Conservation (phyloP, 1,140 invertebrate genomes). For the Drosophila auraria region DNA sequence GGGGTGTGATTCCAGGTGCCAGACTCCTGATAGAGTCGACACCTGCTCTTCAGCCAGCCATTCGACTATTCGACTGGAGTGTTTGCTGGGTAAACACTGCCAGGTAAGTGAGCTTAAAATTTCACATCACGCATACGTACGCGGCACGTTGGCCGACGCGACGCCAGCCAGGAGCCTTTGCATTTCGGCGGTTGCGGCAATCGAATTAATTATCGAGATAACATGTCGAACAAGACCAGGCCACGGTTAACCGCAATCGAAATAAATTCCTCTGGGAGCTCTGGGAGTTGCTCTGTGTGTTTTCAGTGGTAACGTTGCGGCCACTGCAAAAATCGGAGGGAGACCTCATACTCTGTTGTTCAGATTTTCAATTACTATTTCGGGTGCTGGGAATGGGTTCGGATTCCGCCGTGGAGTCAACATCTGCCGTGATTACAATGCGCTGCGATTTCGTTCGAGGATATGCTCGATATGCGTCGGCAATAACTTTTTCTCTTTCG, state of each 20-base stretch:
- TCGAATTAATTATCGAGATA: slow-evolving; percentile 56
- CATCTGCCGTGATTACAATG: slow-evolving; percentile 37
- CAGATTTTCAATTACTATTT: slow-evolving; percentile 25
- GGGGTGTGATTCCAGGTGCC: slow-evolving; percentile 9
- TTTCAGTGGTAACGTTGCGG: slow-evolving; percentile 34
- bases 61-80: slow-evolving; percentile 6
- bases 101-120: slow-evolving; percentile 41
- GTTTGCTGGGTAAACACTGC: slow-evolving; percentile 32
- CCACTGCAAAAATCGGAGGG: slow-evolving; percentile 22
- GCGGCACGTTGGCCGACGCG: slow-evolving; percentile 31
- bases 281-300: slow-evolving; percentile 11
- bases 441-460: slow-evolving; percentile 21
- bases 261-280: slow-evolving; percentile 34
- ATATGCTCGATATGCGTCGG: slow-evolving; percentile 45
- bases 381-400: not conserved
- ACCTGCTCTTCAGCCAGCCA: slow-evolving; percentile 5
- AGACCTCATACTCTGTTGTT: slow-evolving; percentile 5
- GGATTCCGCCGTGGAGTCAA: not conserved
- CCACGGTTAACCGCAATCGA: slow-evolving; percentile 41
- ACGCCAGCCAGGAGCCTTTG: slow-evolving; percentile 23
- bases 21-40: slow-evolving; percentile 24
- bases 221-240: slow-evolving; percentile 30
- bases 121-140: slow-evolving; percentile 66
- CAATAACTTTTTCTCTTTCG: slow-evolving; percentile 40
- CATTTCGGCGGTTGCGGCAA: slow-evolving; percentile 35